Percentiles rank a stretch among this genome's conserved stretches.
Evolutionary conservation across 2,113 vertebrate species (phyloP).

Genomic region (Charadrius vociferus): DNA sequence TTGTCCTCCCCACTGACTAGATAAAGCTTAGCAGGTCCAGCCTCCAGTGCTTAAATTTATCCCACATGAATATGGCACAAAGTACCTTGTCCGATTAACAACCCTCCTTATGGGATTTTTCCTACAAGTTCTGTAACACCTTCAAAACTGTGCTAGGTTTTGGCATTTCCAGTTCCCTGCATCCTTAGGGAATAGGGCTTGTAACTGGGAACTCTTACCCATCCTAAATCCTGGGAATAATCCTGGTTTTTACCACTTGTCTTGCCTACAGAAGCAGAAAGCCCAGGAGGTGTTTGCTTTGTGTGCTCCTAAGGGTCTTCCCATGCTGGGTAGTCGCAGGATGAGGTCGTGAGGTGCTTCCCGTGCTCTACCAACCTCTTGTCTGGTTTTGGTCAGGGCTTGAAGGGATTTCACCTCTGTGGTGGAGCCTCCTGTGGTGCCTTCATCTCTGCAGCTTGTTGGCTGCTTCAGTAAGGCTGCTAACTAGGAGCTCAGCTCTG

Average conservation of each 20-base stretch:
- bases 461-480: not conserved
- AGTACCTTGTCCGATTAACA: not conserved
- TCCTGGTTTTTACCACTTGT: not conserved
- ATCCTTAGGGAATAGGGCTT: not conserved
- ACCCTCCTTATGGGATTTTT: not conserved
- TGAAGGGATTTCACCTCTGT: not conserved
- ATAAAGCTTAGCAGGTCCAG: not conserved
- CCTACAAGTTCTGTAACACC: not conserved
- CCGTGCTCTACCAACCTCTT: not conserved
- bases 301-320: not conserved
- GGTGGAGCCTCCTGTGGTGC: not conserved
- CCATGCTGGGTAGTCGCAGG: rapidly evolving
- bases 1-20: not conserved
- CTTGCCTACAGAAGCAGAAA: not conserved
- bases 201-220: not conserved
- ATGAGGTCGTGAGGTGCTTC: not conserved
- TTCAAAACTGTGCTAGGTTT: not conserved
- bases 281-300: not conserved
- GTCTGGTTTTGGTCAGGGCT: not conserved
- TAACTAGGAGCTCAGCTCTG: not conserved
- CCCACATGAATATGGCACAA: not conserved
- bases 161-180: not conserved
- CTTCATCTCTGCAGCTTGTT: not conserved
- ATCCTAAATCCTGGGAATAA: not conserved
- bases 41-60: not conserved